Base-by-base conservation (phyloP, 2,888 invertebrate genomes). In the Colletes collaris region DNA sequence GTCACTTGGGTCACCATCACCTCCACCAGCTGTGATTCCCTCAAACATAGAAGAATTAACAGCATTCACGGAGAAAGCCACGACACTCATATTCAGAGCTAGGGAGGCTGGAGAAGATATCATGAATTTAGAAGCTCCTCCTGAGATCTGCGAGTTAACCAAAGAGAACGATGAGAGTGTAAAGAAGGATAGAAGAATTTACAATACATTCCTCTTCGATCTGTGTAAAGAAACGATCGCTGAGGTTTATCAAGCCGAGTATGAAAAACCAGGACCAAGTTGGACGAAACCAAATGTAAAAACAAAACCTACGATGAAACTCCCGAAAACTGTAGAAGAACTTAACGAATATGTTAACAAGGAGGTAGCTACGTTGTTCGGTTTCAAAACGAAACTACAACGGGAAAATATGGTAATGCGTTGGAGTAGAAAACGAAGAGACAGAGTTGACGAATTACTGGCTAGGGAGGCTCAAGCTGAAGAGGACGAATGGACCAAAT, bases 401-500 rank as follows among this genome's bases (percentile, higher is more conserved):
- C 94, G 94, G 79, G 94, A 96, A 90, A 94, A 94, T 89, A 92
- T 94, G 86, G 94, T 95, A 2, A 94, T 95, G 88, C 94, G 95
- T 79, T 95, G 95, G 94, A 95, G 95, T 81, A 93, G 95, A 27
- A 95, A 95, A 86, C 95, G 95, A 85, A 92, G 95, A 58, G 96
- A 97, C 90, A 94, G 95, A 81, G 96, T 97, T 2, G 96, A 97
- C 89, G 96, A 96, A 87, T 94, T 96, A 73, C 93, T 97, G 71
- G 95, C 96, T 46, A 94, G 95, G 73, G 97, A 97, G 91, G 94
- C 96, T 65, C 95, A 95, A 85, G 95, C 95, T 66, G 96, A 97
- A 87, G 96, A 97, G 89, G 93, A 94, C 13, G 95, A 95, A 82
- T 97, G 97, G 97, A 95, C 95, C 0, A 95, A 95, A 89, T 97